A percentile compares a stretch with the other conserved stretches of the same genome.
Evolutionary conservation across 2,888 invertebrate genomes (phyloP).

Genomic region (Cecidostiba fungosa): DNA sequence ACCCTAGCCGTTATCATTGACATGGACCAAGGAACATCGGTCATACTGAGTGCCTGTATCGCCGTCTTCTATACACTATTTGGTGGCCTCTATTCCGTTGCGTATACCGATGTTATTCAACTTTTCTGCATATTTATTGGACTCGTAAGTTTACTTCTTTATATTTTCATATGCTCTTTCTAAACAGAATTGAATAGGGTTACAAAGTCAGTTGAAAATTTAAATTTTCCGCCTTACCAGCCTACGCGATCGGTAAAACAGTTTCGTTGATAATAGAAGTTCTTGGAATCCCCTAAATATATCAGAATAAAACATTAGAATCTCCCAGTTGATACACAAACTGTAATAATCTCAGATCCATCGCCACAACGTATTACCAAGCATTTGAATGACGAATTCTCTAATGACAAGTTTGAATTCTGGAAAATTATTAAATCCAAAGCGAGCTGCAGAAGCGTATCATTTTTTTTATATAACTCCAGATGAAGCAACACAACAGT

Average conservation of each 20-base stretch:
- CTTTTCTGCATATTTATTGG: slow-evolving; percentile 99
- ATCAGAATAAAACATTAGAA: too few species aligned
- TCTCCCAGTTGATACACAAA: too few species aligned
- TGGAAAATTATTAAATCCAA: not conserved
- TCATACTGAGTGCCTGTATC: slow-evolving; percentile 97
- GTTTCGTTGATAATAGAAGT: too few species aligned
- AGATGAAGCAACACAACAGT: slow-evolving; percentile 6
- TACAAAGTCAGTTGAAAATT: too few species aligned
- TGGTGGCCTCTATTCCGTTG: slow-evolving; percentile 98
- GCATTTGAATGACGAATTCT: too few species aligned
- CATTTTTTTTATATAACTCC: slow-evolving; percentile 22
- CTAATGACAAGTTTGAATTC: not conserved
- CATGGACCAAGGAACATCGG: slow-evolving; percentile 95
- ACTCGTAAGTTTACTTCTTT: slow-evolving; percentile 84
- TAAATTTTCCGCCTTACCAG: not conserved
- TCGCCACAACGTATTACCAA: too few species aligned
- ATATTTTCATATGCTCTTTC: too few species aligned
- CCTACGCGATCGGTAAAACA: not conserved
- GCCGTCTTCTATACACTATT: slow-evolving; percentile 98
- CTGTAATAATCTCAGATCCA: too few species aligned
- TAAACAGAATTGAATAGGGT: too few species aligned
- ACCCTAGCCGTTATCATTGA: slow-evolving; percentile 98
- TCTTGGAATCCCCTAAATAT: too few species aligned
- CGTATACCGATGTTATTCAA: slow-evolving; percentile 99
- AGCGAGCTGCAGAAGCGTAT: not conserved